Evolutionary conservation across 2,113 vertebrate species (phyloP).

Genomic region (Cyprinodon brontotheroides): DNA sequence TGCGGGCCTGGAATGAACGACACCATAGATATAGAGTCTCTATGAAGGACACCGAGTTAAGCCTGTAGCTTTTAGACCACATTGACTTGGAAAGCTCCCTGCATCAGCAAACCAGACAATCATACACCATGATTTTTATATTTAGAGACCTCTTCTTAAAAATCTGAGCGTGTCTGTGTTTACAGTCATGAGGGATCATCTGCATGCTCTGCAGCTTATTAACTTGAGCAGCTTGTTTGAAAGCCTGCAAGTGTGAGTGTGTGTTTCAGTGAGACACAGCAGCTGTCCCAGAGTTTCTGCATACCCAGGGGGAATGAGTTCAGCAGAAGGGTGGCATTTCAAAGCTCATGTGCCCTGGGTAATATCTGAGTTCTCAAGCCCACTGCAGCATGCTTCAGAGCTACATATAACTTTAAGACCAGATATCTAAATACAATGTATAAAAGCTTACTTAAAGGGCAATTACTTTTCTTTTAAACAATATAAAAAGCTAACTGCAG

Average conservation of each 20-base stretch:
- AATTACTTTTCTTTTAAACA: background rate
- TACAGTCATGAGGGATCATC: slow-evolving; percentile 54
- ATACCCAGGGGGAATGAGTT: slow-evolving; percentile 36
- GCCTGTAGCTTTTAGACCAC: slow-evolving; percentile 32
- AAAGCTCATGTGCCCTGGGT: slow-evolving; percentile 41
- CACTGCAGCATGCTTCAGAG: slow-evolving; percentile 2
- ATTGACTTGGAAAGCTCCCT: slow-evolving; percentile 10
- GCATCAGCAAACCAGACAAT: slow-evolving; percentile 25
- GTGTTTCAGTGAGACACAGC: slow-evolving; percentile 41
- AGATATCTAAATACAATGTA: background rate
- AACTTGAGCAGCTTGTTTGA: slow-evolving; percentile 30
- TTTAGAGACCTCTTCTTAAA: background rate
- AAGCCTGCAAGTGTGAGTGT: slow-evolving; percentile 19
- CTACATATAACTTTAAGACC: background rate
- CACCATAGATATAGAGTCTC: background rate
- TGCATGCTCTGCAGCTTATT: slow-evolving; percentile 37
- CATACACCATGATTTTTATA: background rate
- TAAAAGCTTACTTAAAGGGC: background rate
- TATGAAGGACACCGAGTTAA: slow-evolving; percentile 44
- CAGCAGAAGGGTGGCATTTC: slow-evolving; percentile 59
- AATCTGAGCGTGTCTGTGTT: slow-evolving; percentile 48
- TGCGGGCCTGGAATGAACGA: slow-evolving; percentile 44
- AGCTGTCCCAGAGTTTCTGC: slow-evolving; percentile 64
- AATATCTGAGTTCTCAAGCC: slow-evolving; percentile 24
- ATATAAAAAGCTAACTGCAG: no score